phyloP scores from a whole-genome alignment of 1,140 invertebrate species.

The Polyergus mexicanus region DNA sequence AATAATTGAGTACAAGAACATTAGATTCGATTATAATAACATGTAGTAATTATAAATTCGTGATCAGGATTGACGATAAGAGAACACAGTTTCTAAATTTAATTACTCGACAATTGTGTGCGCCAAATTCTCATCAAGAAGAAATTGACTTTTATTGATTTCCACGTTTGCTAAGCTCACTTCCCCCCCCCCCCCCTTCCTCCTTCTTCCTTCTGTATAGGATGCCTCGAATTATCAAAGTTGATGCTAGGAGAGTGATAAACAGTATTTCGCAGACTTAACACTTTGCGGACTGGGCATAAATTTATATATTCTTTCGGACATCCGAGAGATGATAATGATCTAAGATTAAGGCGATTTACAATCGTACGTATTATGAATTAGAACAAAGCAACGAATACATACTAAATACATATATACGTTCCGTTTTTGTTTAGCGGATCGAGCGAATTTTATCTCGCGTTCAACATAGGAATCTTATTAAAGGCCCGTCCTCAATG shows the following conservation, averaged over 20 bases:
- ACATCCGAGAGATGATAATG: neutral
- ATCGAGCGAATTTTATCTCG: neutral
- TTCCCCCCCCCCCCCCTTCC: too few species aligned
- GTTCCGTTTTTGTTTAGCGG: neutral
- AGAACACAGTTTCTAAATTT: neutral
- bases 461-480: neutral
- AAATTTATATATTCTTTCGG: neutral
- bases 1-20: neutral
- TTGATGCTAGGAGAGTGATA: constrained; percentile 31
- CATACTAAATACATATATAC: too few species aligned
- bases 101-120: neutral
- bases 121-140: neutral
- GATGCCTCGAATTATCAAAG: constrained; percentile 14
- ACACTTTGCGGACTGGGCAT: constrained; percentile 33
- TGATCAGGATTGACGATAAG: neutral
- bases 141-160: constrained; percentile 3
- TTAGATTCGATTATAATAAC: too few species aligned
- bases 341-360: neutral
- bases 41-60: neutral
- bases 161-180: constrained; percentile 14
- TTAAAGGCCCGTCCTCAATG: constrained; percentile 18
- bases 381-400: neutral
- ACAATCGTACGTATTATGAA: neutral
- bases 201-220: neutral
- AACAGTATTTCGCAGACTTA: constrained; percentile 23